Conservation (phyloP, 2,797 vertebrate species). For the Urocyon cinereoargenteus region DNA sequence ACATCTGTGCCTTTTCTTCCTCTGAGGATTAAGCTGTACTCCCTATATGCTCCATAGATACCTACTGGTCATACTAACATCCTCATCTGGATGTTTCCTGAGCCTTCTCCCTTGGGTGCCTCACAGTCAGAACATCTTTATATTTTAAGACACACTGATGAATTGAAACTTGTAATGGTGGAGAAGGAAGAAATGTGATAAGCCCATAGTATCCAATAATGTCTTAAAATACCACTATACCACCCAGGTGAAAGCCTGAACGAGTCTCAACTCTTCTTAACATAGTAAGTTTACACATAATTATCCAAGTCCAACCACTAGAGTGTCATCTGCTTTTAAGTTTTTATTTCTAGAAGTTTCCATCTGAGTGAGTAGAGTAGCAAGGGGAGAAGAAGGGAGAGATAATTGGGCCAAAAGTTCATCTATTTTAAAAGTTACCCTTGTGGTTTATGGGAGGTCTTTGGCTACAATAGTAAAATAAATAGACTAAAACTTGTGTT, state of each 20-base stretch:
- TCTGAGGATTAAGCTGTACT: background rate
- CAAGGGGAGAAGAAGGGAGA: background rate
- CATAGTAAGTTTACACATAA: background rate
- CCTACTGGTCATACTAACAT: background rate
- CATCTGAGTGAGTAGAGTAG: background rate
- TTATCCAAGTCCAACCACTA: background rate
- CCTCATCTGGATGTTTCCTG: background rate
- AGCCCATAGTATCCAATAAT: background rate
- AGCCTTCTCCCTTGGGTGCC: background rate
- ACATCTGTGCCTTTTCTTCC: background rate
- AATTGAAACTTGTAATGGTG: background rate
- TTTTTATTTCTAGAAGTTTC: background rate
- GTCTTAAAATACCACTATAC: background rate
- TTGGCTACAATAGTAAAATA: background rate
- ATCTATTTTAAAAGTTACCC: background rate
- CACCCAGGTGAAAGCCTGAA: background rate
- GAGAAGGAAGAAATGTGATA: background rate
- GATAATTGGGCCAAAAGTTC: background rate
- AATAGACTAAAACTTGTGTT: background rate
- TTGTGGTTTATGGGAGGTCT: background rate
- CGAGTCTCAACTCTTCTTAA: background rate
- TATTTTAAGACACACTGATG: background rate
- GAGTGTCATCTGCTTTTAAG: background rate
- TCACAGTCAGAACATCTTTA: background rate
- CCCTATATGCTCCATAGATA: background rate